Evolutionary conservation across 2,888 invertebrate genomes (phyloP).

Genomic region (Hartigia nigra): DNA sequence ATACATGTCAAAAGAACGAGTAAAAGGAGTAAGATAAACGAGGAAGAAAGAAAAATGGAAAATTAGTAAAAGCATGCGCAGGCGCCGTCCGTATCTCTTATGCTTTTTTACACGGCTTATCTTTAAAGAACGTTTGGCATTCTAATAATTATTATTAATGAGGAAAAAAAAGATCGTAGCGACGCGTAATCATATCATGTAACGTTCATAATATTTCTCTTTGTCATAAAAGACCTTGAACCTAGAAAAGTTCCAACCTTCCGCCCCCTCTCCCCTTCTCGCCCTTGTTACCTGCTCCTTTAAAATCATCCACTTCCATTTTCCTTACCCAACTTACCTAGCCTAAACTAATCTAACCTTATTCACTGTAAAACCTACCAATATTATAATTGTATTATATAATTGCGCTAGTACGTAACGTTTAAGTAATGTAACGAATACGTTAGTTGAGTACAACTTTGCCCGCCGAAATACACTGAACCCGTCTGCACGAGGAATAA

Average conservation of each 20-base stretch:
- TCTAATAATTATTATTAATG: conserved; percentile 13
- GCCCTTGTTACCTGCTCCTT: not conserved
- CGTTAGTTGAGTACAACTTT: conserved; percentile 55
- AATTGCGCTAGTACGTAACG: not conserved
- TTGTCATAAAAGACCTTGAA: not conserved
- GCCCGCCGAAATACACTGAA: conserved; percentile 42
- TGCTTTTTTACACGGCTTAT: conserved; percentile 54
- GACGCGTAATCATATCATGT: conserved; percentile 57
- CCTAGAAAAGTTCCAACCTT: no score
- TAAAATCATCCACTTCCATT: not conserved
- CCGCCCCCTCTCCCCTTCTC: no score
- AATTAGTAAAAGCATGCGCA: conserved; percentile 38
- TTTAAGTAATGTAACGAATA: conserved; percentile 10
- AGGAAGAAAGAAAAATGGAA: conserved; percentile 14
- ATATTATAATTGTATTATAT: conserved; percentile 35
- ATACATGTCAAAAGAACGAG: not conserved
- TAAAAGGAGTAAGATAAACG: not conserved
- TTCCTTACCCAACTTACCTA: not conserved
- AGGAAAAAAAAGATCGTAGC: conserved; percentile 30
- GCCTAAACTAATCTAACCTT: conserved; percentile 27
- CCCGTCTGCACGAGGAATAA: not conserved
- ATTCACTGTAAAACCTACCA: conserved; percentile 44
- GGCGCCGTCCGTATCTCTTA: conserved; percentile 58
- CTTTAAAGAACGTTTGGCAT: conserved; percentile 44
- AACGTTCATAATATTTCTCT: conserved; percentile 39